These are phyloP conservation scores for Drosophila monieri DNA, from an alignment of 2,888 invertebrate genomes.

Conservation along the genomic window DNA sequence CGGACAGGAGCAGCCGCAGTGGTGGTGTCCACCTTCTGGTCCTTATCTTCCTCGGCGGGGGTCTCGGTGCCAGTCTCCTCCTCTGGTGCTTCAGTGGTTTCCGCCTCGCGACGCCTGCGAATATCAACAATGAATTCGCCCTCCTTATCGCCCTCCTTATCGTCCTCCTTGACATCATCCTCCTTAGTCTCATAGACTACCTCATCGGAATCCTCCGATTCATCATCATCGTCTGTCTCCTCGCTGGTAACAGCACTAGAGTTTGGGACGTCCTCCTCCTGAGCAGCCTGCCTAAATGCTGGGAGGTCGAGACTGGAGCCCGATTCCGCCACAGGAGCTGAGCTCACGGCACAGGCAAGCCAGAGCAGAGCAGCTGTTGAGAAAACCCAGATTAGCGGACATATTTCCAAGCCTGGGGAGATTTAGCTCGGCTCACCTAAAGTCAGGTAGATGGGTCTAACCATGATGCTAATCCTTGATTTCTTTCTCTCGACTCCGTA, in stretches of 20 bases:
- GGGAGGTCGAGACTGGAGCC: constrained; percentile 33
- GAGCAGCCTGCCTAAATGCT: constrained; percentile 38
- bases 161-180: constrained; percentile 53
- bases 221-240: constrained; percentile 69
- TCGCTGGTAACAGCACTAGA: constrained; percentile 59
- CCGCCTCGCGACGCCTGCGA: constrained; percentile 62
- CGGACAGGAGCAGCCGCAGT: constrained; percentile 51
- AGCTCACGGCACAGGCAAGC: constrained; percentile 48
- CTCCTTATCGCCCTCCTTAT: constrained; percentile 55
- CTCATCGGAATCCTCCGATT: constrained; percentile 53
- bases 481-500: constrained; percentile 21
- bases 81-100: constrained; percentile 11
- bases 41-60: constrained; percentile 34
- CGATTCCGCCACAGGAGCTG: constrained; percentile 38
- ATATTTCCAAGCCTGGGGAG: neutral
- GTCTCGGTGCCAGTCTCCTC: constrained; percentile 40
- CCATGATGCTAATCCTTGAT: constrained; percentile 63
- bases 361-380: constrained; percentile 50
- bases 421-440: constrained; percentile 56
- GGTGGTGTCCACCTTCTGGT: constrained; percentile 18
- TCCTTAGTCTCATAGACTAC: constrained; percentile 33
- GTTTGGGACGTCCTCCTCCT: constrained; percentile 29
- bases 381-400: neutral
- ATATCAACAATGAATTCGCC: constrained; percentile 49
- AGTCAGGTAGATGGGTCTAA: constrained; percentile 55